Evolutionary conservation across 2,797 vertebrate species (phyloP).

Genomic region (Adrianichthys oophorus): DNA sequence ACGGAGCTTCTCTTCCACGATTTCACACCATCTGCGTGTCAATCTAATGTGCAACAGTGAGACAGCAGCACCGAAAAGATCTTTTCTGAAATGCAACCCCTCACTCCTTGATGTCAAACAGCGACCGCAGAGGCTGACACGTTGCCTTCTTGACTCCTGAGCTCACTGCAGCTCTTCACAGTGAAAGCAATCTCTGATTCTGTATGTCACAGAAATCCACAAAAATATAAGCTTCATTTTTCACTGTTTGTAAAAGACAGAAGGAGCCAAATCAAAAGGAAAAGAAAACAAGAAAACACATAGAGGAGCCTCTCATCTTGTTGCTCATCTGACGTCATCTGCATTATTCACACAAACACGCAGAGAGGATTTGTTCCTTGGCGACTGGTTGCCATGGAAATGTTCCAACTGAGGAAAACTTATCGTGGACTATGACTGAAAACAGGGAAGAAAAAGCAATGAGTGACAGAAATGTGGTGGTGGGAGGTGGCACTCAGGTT

Average conservation of each 20-base stretch:
- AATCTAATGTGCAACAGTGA: constrained; percentile 40
- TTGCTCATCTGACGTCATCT: constrained; percentile 78
- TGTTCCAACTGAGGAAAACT: constrained; percentile 80
- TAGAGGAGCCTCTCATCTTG: not conserved
- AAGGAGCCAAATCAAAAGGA: too few species aligned
- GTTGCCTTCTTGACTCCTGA: constrained; percentile 8
- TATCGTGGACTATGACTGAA: constrained; percentile 14
- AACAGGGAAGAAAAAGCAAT: constrained; percentile 11
- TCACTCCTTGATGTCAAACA: constrained; percentile 7
- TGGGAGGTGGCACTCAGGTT: constrained; percentile 28
- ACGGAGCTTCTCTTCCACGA: constrained; percentile 20
- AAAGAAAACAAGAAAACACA: not conserved
- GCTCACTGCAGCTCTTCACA: constrained; percentile 13
- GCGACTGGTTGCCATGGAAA: constrained; percentile 94
- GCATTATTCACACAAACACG: constrained; percentile 72
- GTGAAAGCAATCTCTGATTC: constrained; percentile 12
- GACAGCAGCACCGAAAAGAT: constrained; percentile 46
- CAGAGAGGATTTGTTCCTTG: constrained; percentile 85
- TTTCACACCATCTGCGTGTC: constrained; percentile 51
- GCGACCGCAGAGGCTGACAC: constrained; percentile 17
- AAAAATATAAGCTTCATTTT: not conserved
- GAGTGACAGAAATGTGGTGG: constrained; percentile 22
- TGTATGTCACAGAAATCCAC: not conserved
- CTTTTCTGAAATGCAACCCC: constrained; percentile 42
- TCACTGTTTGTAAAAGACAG: not conserved